phyloP scores from a whole-genome alignment of 1,140 invertebrate species.

The Hyposmocoma kahamanoa region DNA sequence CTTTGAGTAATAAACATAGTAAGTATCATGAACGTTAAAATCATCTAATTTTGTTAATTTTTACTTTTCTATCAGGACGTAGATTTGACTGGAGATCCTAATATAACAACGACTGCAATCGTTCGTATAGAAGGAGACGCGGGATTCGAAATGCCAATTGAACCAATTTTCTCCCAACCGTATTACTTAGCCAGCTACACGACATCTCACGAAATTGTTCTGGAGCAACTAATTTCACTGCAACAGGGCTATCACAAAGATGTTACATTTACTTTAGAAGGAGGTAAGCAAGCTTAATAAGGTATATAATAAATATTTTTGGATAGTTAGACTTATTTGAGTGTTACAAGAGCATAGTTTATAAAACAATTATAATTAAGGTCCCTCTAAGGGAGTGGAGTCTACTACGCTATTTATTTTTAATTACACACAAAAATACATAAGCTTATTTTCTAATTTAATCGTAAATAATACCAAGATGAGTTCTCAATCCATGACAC shows the following conservation, averaged over 20 bases:
- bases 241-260: constrained; percentile 37
- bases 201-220: constrained; percentile 21
- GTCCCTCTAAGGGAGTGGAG: too few relatives aligned
- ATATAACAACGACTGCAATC: constrained; percentile 26
- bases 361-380: too few relatives aligned
- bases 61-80: constrained; percentile 30
- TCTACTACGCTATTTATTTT: too few relatives aligned
- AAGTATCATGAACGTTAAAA: not conserved
- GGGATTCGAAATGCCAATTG: constrained; percentile 44
- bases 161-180: constrained; percentile 38
- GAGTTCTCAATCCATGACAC: too few relatives aligned
- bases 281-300: constrained; percentile 26
- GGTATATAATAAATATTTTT: constrained; percentile 8
- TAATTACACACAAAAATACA: too few relatives aligned
- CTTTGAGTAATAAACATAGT: not conserved
- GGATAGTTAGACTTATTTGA: too few relatives aligned
- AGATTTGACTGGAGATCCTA: constrained; percentile 37
- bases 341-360: too few relatives aligned
- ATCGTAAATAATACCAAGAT: too few relatives aligned
- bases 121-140: constrained; percentile 31
- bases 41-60: not conserved
- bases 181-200: constrained; percentile 46
- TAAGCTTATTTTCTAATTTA: too few relatives aligned
- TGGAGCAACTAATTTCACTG: constrained; percentile 33
- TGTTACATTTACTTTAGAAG: constrained; percentile 36